Percentiles rank a stretch among this genome's conserved stretches.
Conservation (phyloP, 2,797 vertebrate species). For the Pseudotriccus pelzelni region DNA sequence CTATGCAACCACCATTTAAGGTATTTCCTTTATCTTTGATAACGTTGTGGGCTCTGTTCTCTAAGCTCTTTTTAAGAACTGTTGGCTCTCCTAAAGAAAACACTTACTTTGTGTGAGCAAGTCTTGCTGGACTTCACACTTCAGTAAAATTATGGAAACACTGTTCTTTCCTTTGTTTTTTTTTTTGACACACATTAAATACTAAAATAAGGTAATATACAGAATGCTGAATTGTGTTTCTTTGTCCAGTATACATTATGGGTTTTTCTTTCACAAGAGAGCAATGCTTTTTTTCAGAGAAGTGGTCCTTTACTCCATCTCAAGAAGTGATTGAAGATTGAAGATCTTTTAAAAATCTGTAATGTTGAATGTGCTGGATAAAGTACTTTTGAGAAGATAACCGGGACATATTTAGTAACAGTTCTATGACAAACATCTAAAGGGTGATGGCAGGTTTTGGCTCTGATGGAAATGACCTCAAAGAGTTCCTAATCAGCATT, state of each 20-base stretch:
- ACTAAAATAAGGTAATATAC: not conserved
- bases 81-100: not conserved
- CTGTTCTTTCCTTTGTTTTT: not conserved
- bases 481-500: not conserved
- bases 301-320: not conserved
- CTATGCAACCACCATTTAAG: not conserved
- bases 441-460: not conserved
- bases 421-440: not conserved
- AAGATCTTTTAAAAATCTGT: not conserved
- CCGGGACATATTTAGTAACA: not conserved
- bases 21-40: not conserved
- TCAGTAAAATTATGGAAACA: not conserved
- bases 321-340: not conserved
- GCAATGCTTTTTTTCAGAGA: not conserved
- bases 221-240: not conserved
- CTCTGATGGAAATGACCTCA: not conserved
- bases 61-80: not conserved
- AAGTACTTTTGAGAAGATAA: not conserved
- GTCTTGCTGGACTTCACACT: not conserved
- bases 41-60: not conserved
- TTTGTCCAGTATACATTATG: rapidly evolving
- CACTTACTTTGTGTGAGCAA: not conserved
- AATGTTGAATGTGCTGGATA: not conserved
- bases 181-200: not conserved
- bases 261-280: not conserved